phyloP scores from a whole-genome alignment of 2,797 vertebrate genomes.

The Schizothorax lantsangensis region DNA sequence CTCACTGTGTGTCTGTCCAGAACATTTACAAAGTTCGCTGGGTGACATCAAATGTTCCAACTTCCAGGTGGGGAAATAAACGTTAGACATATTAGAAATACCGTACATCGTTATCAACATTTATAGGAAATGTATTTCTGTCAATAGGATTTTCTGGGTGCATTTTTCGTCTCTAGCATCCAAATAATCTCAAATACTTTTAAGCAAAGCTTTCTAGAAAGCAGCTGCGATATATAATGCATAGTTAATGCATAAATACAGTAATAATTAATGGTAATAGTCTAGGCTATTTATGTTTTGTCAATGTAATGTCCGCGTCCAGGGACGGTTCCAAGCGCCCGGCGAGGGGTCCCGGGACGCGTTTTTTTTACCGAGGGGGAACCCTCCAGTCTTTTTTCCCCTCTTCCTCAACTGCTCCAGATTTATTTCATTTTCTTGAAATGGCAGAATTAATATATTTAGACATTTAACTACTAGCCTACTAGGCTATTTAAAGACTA shows the following conservation, averaged over 20 bases:
- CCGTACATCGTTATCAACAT: background rate
- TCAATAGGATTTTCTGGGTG: background rate
- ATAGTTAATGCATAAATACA: background rate
- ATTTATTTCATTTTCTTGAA: background rate
- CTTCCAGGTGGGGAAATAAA: background rate
- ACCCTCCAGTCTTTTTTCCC: too few relatives aligned
- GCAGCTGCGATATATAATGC: background rate
- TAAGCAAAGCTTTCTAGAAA: background rate
- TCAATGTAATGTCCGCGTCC: too few relatives aligned
- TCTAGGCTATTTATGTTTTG: background rate
- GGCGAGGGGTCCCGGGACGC: too few relatives aligned
- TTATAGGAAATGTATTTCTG: background rate
- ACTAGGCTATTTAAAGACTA: too few relatives aligned
- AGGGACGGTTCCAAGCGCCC: too few relatives aligned
- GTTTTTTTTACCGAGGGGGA: too few relatives aligned
- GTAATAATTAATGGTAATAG: background rate
- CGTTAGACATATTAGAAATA: background rate
- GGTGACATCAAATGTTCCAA: slow-evolving; percentile 29
- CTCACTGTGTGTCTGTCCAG: slow-evolving; percentile 67
- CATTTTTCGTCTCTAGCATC: background rate
- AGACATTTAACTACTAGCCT: background rate
- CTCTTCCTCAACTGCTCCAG: background rate
- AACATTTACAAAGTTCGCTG: slow-evolving; percentile 36
- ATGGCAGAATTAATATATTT: background rate
- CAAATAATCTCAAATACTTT: background rate